Conservation (phyloP, 2,797 vertebrate species). For the Jordanella pulchra region DNA sequence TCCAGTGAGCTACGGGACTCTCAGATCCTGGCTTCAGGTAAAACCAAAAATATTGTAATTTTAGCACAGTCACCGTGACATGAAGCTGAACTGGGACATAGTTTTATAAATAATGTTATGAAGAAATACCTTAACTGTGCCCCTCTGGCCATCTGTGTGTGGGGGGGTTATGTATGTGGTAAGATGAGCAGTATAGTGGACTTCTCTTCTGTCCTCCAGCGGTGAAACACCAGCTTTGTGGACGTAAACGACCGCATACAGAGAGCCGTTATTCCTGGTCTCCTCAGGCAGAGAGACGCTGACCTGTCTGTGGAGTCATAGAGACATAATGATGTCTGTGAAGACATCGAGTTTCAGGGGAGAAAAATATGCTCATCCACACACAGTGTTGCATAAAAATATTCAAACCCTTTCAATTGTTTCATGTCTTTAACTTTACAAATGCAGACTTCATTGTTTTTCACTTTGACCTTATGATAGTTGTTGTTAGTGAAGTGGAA, state of each 20-base stretch:
- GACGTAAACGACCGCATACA: conserved; percentile 90
- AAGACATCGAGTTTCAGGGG: not conserved
- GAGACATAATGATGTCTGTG: not conserved
- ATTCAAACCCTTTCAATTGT: not conserved
- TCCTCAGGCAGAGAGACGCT: conserved; percentile 89
- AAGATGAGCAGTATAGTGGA: conserved; percentile 88
- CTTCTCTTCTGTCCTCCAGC: conserved; percentile 89
- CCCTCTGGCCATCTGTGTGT: conserved; percentile 76
- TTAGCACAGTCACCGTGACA: not conserved
- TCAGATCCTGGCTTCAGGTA: conserved; percentile 45
- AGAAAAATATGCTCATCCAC: not conserved
- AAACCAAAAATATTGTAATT: conserved; percentile 17
- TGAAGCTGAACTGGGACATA: conserved; percentile 6
- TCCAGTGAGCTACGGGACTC: conserved; percentile 87
- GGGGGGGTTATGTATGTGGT: conserved; percentile 88
- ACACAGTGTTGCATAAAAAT: not conserved
- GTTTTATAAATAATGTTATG: not conserved
- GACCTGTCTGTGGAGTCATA: conserved; percentile 79
- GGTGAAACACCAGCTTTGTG: conserved; percentile 89
- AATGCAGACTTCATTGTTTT: not conserved
- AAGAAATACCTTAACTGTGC: conserved; percentile 74
- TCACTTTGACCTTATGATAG: not conserved
- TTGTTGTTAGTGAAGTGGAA: not conserved
- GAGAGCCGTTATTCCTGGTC: conserved; percentile 87
- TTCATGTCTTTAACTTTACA: not conserved